Evolutionary conservation across 1,140 invertebrate species (phyloP).

Genomic region (Copidosoma floridanum): DNA sequence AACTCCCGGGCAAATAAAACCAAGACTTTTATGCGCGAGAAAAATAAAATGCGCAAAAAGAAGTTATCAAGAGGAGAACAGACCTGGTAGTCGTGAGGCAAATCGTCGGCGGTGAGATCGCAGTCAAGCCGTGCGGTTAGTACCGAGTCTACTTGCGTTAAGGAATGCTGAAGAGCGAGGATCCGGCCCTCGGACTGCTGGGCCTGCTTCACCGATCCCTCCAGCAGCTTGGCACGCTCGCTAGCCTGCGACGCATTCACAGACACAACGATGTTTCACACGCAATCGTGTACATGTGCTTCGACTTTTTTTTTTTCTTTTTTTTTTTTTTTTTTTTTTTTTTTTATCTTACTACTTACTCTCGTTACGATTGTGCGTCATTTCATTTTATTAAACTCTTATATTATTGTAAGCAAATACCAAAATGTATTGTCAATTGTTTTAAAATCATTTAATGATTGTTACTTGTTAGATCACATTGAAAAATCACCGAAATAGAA

Average conservation of each 20-base stretch:
- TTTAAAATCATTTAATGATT: neutral
- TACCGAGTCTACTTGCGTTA: constrained; percentile 69
- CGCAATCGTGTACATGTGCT: too few species aligned
- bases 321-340: neutral
- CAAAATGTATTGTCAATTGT: neutral
- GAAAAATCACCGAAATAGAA: too few species aligned
- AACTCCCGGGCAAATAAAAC: too few species aligned
- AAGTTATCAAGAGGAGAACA: constrained; percentile 31
- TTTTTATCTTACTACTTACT: neutral
- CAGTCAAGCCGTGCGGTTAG: constrained; percentile 74
- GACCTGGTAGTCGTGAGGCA: constrained; percentile 79
- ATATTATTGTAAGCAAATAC: neutral
- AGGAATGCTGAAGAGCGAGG: constrained; percentile 74
- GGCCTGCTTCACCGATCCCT: constrained; percentile 74
- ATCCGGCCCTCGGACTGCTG: constrained; percentile 77
- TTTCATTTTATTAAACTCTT: neutral
- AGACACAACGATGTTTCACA: too few species aligned
- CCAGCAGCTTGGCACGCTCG: constrained; percentile 69
- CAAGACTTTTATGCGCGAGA: too few species aligned
- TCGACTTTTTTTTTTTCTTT: constrained; percentile 24
- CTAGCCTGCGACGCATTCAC: constrained; percentile 66
- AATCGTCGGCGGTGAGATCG: constrained; percentile 76
- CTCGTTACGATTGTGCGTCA: neutral
- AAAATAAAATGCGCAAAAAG: too few species aligned
- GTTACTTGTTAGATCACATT: too few species aligned